These are phyloP conservation scores for Calephelis virginiensis DNA, from an alignment of 1,140 invertebrate species.

Conservation along the genomic window DNA sequence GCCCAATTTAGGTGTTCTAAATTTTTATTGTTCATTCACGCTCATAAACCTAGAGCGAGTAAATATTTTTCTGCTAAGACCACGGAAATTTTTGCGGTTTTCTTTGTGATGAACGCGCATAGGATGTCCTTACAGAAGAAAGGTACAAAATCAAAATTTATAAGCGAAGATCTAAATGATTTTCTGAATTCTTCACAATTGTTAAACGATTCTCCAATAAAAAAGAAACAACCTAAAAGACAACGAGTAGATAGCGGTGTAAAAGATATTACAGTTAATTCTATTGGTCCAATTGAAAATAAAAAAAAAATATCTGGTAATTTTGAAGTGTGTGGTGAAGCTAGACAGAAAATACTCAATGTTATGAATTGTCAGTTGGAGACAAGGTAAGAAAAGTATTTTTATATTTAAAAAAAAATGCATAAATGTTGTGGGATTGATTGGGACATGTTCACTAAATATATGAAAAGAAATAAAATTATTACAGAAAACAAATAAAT, in stretches of 20 bases:
- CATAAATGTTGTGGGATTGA: not conserved
- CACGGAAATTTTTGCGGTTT: not conserved
- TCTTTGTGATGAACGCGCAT: not conserved
- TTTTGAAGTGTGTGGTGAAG: constrained; percentile 41
- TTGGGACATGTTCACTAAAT: not conserved
- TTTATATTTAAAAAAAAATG: not conserved
- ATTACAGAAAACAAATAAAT: constrained; percentile 51
- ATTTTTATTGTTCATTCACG: not conserved
- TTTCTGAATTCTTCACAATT: constrained; percentile 52
- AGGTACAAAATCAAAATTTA: constrained; percentile 44
- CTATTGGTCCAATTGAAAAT: constrained; percentile 32
- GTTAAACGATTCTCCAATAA: constrained; percentile 46
- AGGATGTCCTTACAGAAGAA: constrained; percentile 49
- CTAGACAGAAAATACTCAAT: constrained; percentile 25
- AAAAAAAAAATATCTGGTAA: constrained; percentile 43
- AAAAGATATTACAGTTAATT: constrained; percentile 40
- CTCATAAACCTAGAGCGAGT: not conserved
- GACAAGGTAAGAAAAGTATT: constrained; percentile 35
- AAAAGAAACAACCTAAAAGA: constrained; percentile 47
- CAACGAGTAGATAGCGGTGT: constrained; percentile 36
- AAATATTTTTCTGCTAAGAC: not conserved
- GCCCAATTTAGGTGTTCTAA: not conserved
- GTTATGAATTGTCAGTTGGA: constrained; percentile 48
- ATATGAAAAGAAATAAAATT: not conserved
- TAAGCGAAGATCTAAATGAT: constrained; percentile 50